Evolutionary conservation across 2,888 invertebrate species (phyloP).

Genomic region (Amiota communis): DNA sequence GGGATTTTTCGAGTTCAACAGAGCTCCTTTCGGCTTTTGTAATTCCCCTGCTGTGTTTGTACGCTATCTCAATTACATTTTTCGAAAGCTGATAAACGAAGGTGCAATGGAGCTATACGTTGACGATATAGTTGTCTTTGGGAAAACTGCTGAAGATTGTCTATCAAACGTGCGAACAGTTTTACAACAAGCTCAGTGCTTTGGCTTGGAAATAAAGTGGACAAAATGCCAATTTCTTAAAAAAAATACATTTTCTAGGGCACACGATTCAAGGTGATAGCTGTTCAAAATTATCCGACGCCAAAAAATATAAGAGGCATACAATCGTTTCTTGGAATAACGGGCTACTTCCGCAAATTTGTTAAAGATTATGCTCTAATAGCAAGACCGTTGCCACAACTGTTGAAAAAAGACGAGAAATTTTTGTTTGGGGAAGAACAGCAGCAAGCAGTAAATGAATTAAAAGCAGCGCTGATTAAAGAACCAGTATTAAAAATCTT

Average conservation of each 20-base stretch:
- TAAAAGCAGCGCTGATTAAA: constrained; percentile 1
- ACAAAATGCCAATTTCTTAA: constrained; percentile 36
- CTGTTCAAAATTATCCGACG: constrained; percentile 32
- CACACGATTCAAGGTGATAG: constrained; percentile 20
- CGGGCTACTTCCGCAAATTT: constrained; percentile 16
- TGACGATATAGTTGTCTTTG: constrained; percentile 42
- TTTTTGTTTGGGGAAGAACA: constrained; percentile 18
- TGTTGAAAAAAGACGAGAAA: constrained; percentile 14
- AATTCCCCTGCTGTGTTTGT: constrained; percentile 39
- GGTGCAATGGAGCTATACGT: constrained; percentile 29
- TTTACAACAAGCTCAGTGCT: constrained; percentile 33
- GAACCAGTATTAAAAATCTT: background rate
- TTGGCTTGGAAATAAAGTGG: constrained; percentile 45
- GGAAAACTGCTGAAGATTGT: constrained; percentile 33
- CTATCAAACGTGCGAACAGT: constrained; percentile 34
- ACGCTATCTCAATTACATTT: constrained; percentile 37
- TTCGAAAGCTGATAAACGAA: constrained; percentile 35
- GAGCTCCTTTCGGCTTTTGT: constrained; percentile 35
- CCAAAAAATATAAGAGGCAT: background rate
- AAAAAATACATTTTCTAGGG: constrained; percentile 34
- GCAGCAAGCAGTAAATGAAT: constrained; percentile 21
- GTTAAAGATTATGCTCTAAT: constrained; percentile 4
- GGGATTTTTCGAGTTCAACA: constrained; percentile 23
- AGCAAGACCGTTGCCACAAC: background rate
- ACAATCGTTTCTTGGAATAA: constrained; percentile 1